These are phyloP conservation scores for Zonitis immaculata DNA, from an alignment of 2,888 invertebrate species.

Conservation along the genomic window DNA sequence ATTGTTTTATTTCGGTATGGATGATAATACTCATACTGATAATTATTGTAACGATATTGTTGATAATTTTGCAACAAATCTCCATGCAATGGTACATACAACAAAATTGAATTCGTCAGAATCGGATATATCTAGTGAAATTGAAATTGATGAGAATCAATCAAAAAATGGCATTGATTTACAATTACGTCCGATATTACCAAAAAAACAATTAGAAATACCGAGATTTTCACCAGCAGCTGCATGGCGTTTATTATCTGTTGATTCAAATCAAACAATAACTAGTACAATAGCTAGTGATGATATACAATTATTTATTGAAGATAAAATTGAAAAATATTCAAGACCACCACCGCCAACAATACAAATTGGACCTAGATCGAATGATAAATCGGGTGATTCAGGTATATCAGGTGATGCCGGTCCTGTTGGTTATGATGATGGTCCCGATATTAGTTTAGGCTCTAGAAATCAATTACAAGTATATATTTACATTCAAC, in stretches of 20 bases:
- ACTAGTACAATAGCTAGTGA: conserved; percentile 37
- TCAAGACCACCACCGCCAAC: conserved; percentile 52
- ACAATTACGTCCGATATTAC: conserved; percentile 71
- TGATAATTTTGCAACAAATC: conserved; percentile 27
- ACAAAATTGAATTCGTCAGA: conserved; percentile 48
- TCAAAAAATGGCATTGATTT: conserved; percentile 61
- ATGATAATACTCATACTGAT: conserved; percentile 45
- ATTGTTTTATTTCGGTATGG: conserved; percentile 79
- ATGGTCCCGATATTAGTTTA: conserved; percentile 46
- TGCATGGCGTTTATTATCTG: conserved; percentile 73
- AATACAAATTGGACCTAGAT: conserved; percentile 51
- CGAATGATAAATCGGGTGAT: conserved; percentile 73
- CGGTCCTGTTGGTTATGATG: conserved; percentile 55
- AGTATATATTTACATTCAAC: conserved; percentile 31
- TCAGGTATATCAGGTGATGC: conserved; percentile 80
- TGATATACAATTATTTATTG: conserved; percentile 47
- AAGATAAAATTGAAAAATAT: conserved; percentile 53
- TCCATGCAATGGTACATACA: conserved; percentile 26
- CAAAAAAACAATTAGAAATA: conserved; percentile 70
- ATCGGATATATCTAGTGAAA: conserved; percentile 56
- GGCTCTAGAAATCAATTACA: conserved; percentile 38
- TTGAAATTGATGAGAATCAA: conserved; percentile 44
- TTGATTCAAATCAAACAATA: conserved; percentile 50
- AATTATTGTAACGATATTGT: conserved; percentile 22
- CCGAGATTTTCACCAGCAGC: conserved; percentile 79